These are phyloP conservation scores for Endotricha flammealis DNA, from an alignment of 2,888 invertebrate genomes.

Conservation along the genomic window DNA sequence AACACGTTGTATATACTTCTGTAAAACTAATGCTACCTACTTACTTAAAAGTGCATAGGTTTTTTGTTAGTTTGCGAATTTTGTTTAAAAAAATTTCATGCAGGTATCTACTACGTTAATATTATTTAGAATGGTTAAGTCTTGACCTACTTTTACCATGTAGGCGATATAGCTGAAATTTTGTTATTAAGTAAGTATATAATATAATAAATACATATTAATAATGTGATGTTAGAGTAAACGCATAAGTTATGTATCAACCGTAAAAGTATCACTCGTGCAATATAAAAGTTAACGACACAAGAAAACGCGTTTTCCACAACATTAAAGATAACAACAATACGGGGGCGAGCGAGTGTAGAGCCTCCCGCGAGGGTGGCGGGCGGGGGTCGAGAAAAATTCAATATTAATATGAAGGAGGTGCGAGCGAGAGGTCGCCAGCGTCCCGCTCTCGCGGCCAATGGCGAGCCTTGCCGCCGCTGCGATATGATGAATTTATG, in stretches of 20 bases:
- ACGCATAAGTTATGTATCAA: constrained; percentile 70
- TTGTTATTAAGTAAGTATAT: too few species aligned
- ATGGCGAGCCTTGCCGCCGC: constrained; percentile 72
- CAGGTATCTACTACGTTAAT: too few species aligned
- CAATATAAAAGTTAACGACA: constrained; percentile 79
- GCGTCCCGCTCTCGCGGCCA: constrained; percentile 75
- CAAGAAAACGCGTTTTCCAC: constrained; percentile 80
- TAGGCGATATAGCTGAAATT: too few species aligned
- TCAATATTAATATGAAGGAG: constrained; percentile 89
- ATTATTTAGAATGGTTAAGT: too few species aligned
- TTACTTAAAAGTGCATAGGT: too few species aligned
- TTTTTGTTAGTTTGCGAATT: too few species aligned
- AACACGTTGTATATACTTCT: too few species aligned
- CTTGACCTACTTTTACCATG: too few species aligned
- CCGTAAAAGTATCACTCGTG: constrained; percentile 77
- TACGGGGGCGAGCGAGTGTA: constrained; percentile 77
- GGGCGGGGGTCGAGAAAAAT: constrained; percentile 83
- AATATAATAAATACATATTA: too few species aligned
- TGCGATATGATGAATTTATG: constrained; percentile 89
- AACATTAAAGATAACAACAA: constrained; percentile 79
- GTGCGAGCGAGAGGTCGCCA: constrained; percentile 77
- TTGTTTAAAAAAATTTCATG: too few species aligned
- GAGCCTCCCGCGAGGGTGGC: constrained; percentile 75
- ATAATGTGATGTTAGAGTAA: constrained; percentile 25
- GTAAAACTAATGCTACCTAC: too few species aligned